Percentiles rank a stretch among this genome's conserved stretches.
These are phyloP conservation scores for Halisarca cf. caerulea DNA, from an alignment of 37 sponge, comb jelly and placozoan genomes.

Conservation along the genomic window DNA sequence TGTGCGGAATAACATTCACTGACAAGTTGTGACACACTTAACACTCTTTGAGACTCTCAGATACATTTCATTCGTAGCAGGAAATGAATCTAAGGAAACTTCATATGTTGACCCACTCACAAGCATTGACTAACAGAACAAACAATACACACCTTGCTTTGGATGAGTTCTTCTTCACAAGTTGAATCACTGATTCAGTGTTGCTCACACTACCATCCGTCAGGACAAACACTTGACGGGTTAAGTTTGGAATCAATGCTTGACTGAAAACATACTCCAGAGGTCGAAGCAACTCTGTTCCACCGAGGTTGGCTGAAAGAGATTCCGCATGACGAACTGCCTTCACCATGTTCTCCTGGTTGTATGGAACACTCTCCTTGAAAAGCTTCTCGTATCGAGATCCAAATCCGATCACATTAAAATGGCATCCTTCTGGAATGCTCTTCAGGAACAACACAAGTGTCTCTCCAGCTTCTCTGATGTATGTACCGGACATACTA, in stretches of 20 bases:
- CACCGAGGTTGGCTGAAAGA: conserved; percentile 68
- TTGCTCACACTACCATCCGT: conserved; percentile 73
- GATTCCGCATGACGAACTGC: conserved; percentile 42
- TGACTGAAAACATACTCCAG: conserved; percentile 60
- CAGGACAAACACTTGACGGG: conserved; percentile 69
- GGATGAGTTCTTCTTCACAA: conserved; percentile 38
- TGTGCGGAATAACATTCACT: too few relatives aligned
- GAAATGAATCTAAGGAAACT: too few relatives aligned
- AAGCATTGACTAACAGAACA: too few relatives aligned
- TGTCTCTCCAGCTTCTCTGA: conserved; percentile 63
- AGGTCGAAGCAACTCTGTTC: conserved; percentile 66
- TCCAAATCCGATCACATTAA: conserved; percentile 83
- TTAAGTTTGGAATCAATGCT: conserved; percentile 8
- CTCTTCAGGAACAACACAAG: conserved; percentile 77
- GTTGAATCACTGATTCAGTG: conserved; percentile 49
- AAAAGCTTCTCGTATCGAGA: conserved; percentile 51
- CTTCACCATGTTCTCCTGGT: conserved; percentile 53
- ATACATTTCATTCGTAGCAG: too few relatives aligned
- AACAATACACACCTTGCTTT: conserved; percentile 35
- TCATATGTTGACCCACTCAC: too few relatives aligned
- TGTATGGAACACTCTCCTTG: conserved; percentile 55
- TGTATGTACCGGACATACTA: conserved; percentile 71
- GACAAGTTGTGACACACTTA: too few relatives aligned
- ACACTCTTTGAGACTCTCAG: too few relatives aligned
- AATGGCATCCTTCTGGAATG: conserved; percentile 62